Percentiles rank a stretch among this genome's conserved stretches.
These are phyloP conservation scores for Leucophenga maculata DNA, from an alignment of 2,888 invertebrate genomes.

Conservation along the genomic window DNA sequence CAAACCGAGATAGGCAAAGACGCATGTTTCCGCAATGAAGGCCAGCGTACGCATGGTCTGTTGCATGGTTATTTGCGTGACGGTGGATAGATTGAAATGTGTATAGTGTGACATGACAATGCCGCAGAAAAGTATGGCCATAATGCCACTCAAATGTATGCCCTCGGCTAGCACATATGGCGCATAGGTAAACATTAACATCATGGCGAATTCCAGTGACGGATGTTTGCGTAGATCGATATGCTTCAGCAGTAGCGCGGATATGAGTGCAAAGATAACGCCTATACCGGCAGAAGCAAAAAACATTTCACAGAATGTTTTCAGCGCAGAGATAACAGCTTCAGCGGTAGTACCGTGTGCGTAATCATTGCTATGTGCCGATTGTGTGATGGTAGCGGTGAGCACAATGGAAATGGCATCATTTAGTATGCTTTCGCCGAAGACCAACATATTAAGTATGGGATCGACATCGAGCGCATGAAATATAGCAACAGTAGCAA, in stretches of 20 bases:
- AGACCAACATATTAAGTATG: slow-evolving; percentile 98
- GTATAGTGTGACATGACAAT: slow-evolving; percentile 99
- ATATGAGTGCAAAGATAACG: slow-evolving; percentile 92
- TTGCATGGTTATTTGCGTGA: slow-evolving; percentile 99
- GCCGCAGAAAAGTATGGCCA: slow-evolving; percentile 99
- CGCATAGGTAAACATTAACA: slow-evolving; percentile 98
- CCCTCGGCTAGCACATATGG: slow-evolving; percentile 99
- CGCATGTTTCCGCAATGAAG: slow-evolving; percentile 98
- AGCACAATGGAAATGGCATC: slow-evolving; percentile 99
- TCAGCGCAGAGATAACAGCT: slow-evolving; percentile 89
- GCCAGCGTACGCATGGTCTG: slow-evolving; percentile 96
- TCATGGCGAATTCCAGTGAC: slow-evolving; percentile 97
- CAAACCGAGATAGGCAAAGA: slow-evolving; percentile 93
- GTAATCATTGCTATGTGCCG: slow-evolving; percentile 78
- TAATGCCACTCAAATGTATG: slow-evolving; percentile 95
- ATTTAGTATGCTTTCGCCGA: slow-evolving; percentile 87
- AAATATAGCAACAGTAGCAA: slow-evolving; percentile 98
- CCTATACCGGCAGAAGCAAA: slow-evolving; percentile 98
- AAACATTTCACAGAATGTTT: slow-evolving; percentile 96
- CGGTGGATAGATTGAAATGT: slow-evolving; percentile 97
- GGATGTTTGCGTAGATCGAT: slow-evolving; percentile 97
- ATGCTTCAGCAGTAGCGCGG: slow-evolving; percentile 93
- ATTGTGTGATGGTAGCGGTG: slow-evolving; percentile 88
- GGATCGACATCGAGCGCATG: slow-evolving; percentile 98
- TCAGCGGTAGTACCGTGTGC: slow-evolving; percentile 79